Conservation (phyloP, 2,888 invertebrate species). For the Buathra laborator region DNA sequence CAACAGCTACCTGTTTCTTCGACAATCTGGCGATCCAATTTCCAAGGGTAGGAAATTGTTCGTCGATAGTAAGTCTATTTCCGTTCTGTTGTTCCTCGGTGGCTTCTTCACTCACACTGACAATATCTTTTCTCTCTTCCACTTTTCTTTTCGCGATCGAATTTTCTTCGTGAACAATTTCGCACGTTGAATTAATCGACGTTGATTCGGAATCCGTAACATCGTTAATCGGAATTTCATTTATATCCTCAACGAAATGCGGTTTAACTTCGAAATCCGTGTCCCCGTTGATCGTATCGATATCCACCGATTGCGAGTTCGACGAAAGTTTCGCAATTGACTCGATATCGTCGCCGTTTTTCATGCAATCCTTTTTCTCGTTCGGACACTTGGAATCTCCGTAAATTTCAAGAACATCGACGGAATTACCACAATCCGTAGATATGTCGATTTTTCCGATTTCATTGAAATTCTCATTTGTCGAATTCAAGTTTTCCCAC, state of each 20-base stretch:
- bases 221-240: slow-evolving; percentile 10
- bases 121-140: slow-evolving; percentile 23
- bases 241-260: neutral
- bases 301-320: slow-evolving; percentile 43
- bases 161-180: neutral
- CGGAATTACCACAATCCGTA: slow-evolving; percentile 21
- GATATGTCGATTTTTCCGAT: slow-evolving; percentile 31
- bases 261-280: slow-evolving; percentile 27
- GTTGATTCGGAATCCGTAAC: neutral
- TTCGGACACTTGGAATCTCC: slow-evolving; percentile 27
- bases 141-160: slow-evolving; percentile 7
- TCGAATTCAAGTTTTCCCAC: neutral
- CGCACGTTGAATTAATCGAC: slow-evolving; percentile 46
- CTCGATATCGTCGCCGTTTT: slow-evolving; percentile 7
- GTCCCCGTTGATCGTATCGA: slow-evolving; percentile 51
- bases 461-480: neutral
- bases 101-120: slow-evolving; percentile 22
- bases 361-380: slow-evolving; percentile 28
- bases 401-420: slow-evolving; percentile 35
- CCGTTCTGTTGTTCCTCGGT: neutral
- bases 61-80: slow-evolving; percentile 68
- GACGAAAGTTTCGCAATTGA: slow-evolving; percentile 41
- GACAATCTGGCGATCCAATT: slow-evolving; percentile 78
- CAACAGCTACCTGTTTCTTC: slow-evolving; percentile 52
- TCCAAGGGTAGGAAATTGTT: slow-evolving; percentile 81